Percentiles rank a stretch among this genome's conserved stretches.
Evolutionary conservation across 2,888 invertebrate species (phyloP).

Genomic region (Meiosimyza decipiens): DNA sequence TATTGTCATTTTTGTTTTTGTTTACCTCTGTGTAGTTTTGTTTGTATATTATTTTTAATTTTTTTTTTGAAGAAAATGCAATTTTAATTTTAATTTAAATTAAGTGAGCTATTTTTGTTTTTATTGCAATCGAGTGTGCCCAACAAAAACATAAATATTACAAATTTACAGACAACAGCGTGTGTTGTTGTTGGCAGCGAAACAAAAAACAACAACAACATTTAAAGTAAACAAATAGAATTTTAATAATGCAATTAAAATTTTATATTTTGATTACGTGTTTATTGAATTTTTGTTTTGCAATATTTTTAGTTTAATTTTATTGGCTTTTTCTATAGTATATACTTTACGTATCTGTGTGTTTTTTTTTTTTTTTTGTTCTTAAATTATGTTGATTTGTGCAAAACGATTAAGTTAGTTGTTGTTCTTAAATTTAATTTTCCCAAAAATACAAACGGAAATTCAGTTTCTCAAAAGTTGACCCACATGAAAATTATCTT

Average conservation of each 20-base stretch:
- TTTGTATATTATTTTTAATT: not conserved
- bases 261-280: constrained; percentile 6
- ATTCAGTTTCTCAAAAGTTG: constrained; percentile 6
- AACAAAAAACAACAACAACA: too few species aligned
- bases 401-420: not conserved
- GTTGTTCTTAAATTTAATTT: not conserved
- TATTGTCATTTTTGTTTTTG: not conserved
- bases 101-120: not conserved
- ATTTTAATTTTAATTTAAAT: not conserved
- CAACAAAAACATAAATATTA: not conserved
- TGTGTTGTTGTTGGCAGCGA: too few species aligned
- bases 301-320: not conserved
- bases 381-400: not conserved
- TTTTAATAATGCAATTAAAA: not conserved
- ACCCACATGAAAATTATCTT: not conserved
- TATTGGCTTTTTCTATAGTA: not conserved
- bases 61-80: not conserved
- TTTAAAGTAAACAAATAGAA: not conserved
- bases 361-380: not conserved
- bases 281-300: constrained; percentile 2
- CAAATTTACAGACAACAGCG: not conserved
- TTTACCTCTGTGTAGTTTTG: not conserved
- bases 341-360: not conserved
- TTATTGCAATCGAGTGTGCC: constrained; percentile 1
- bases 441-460: not conserved